phyloP scores from a whole-genome alignment of 1,140 invertebrate species.

The Rhynchophorus ferrugineus region DNA sequence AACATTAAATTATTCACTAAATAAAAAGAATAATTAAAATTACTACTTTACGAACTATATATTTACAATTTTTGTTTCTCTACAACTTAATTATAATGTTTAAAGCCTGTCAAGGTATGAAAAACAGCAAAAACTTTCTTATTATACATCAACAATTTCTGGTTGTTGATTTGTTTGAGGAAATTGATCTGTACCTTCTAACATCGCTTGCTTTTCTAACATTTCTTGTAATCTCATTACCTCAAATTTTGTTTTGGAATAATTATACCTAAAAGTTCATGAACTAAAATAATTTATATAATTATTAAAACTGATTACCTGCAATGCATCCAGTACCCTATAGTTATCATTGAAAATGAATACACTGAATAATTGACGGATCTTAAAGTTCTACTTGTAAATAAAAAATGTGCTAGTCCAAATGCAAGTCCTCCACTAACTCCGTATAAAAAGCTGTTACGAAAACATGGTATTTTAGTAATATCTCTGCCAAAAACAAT shows the following conservation, averaged over 20 bases:
- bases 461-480: conserved; percentile 56
- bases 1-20: too few species aligned
- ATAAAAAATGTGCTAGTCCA: conserved; percentile 51
- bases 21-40: too few species aligned
- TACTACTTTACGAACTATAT: too few species aligned
- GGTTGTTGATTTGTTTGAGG: background rate
- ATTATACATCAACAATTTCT: background rate
- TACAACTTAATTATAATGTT: too few species aligned
- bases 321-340: conserved; percentile 49
- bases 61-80: too few species aligned
- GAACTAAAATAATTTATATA: background rate
- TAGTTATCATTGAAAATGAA: conserved; percentile 45
- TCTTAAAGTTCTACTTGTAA: conserved; percentile 46
- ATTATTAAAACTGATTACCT: conserved; percentile 12
- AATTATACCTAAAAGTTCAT: conserved; percentile 39
- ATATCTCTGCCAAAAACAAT: conserved; percentile 53
- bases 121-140: too few species aligned
- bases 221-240: conserved; percentile 40
- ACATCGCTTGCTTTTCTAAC: conserved; percentile 36
- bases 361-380: conserved; percentile 47
- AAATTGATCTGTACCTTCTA: conserved; percentile 38
- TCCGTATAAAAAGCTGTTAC: conserved; percentile 53
- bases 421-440: conserved; percentile 48
- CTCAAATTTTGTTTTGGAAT: conserved; percentile 42
- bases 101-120: too few species aligned